Evolutionary conservation across 2,113 vertebrate genomes (phyloP), one percentile per base, ranked within the genome.

Genomic region (Rattus rattus): DNA sequence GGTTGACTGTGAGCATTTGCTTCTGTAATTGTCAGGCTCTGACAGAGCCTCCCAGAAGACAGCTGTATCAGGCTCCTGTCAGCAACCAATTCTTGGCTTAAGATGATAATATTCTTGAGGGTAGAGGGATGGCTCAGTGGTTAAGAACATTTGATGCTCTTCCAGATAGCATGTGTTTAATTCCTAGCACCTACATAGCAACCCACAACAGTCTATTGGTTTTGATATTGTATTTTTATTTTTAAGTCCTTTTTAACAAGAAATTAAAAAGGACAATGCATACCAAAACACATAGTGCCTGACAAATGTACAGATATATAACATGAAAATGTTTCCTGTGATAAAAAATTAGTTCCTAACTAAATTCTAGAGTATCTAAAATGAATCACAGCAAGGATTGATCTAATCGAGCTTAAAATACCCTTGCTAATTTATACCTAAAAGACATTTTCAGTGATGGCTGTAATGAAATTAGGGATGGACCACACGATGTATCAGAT

Each of bases 301-400:
- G 39, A n/a, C 77, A 88, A 94, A 94, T 20, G 20, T 69, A 88
- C 70, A 59, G 56, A 17, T 17, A 24, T 76, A 49, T 39, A 85
- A 83, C 43, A 69, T n/a, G 5, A 59, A 63, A 92, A 86, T 79
- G 10, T 90, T 54, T 47, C 52, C 83, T 63, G 20, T 81, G 79
- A 67, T 76, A 63, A 75, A 75, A 91, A 81, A 93, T 39, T 54
- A 47, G 54, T 75, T 67, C 24, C 47, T 36, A 49, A 49, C 43
- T 49, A 69, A 86, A 69, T 86, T 54, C 36, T 88, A 77, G 36
- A 89, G 52, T 90, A 59, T 91, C 61, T 88, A 11, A 86, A 92
- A 90, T 36, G 52, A 63, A 4, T 30, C 67, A 22, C 22, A 22
- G 49, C 69, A 90, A 75, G 33, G 47, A 1, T 30, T 92, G 5